Evolutionary conservation across 2,113 vertebrate genomes (phyloP).

Genomic region (Oceanodroma tethys): DNA sequence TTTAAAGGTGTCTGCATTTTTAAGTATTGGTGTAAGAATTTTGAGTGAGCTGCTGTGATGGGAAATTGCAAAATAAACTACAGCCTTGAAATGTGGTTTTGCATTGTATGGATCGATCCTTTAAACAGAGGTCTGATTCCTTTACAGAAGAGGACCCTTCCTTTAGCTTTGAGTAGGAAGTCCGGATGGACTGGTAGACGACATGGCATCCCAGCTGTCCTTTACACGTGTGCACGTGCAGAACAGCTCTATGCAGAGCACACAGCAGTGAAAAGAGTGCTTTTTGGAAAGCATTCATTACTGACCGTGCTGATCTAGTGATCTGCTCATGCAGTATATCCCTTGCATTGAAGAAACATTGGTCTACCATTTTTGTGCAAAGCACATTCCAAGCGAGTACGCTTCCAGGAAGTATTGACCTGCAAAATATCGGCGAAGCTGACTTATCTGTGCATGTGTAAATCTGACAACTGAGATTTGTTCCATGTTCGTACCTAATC

Average conservation of each 20-base stretch:
- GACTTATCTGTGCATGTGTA: not conserved
- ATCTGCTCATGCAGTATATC: not conserved
- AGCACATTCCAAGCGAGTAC: fast-evolving
- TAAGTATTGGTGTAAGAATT: not conserved
- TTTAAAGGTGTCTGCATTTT: not conserved
- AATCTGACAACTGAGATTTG: not conserved
- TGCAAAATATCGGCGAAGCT: not conserved
- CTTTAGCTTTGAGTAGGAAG: not conserved
- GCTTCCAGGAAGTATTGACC: not conserved
- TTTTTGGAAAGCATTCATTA: not conserved
- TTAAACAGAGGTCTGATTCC: not conserved
- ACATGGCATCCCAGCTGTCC: not conserved
- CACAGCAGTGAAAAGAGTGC: not conserved
- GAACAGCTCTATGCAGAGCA: not conserved
- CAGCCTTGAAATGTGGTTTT: not conserved
- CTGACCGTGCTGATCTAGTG: not conserved
- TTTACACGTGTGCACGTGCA: not conserved
- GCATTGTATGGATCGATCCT: not conserved
- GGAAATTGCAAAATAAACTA: not conserved
- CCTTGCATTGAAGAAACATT: not conserved
- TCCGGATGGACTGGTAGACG: not conserved
- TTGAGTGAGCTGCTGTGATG: not conserved
- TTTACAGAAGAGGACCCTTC: not conserved
- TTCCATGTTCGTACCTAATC: not conserved
- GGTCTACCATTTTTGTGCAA: not conserved